These are phyloP conservation scores for Aphidoletes aphidimyza DNA, from an alignment of 2,888 invertebrate genomes.

Conservation along the genomic window DNA sequence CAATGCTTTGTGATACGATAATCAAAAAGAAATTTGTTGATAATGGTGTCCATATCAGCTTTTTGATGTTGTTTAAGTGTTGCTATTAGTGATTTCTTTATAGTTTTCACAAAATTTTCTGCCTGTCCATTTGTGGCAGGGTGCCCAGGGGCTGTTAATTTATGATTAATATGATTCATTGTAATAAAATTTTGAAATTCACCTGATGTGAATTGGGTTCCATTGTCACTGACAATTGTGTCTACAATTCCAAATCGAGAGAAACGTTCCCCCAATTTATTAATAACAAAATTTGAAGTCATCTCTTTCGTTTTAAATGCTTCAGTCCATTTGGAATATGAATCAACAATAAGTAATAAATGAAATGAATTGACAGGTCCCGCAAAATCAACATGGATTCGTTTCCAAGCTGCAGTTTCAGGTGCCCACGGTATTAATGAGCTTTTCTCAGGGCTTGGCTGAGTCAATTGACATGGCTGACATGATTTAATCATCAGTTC, in stretches of 20 bases:
- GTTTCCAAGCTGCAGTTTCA: conserved; percentile 61
- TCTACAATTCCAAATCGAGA: conserved; percentile 6
- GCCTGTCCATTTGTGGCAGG: conserved; percentile 38
- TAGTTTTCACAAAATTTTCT: conserved; percentile 57
- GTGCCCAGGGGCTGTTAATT: neutral
- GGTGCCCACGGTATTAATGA: conserved; percentile 58
- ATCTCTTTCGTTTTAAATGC: neutral
- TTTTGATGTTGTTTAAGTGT: neutral
- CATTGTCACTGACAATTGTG: conserved; percentile 14
- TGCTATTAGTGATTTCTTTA: conserved; percentile 55
- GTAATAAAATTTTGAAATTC: conserved; percentile 34
- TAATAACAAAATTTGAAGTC: neutral
- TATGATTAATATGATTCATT: neutral
- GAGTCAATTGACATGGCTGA: conserved; percentile 59
- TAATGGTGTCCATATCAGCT: neutral
- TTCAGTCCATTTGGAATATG: conserved; percentile 63
- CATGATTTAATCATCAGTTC: conserved; percentile 59
- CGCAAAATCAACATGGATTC: conserved; percentile 66
- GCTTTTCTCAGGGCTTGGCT: conserved; percentile 60
- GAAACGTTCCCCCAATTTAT: conserved; percentile 20
- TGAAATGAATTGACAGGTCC: conserved; percentile 61
- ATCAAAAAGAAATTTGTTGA: neutral
- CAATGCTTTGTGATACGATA: neutral
- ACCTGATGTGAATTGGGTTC: conserved; percentile 36
- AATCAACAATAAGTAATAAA: conserved; percentile 63